Evolutionary conservation across 2,113 vertebrate species (phyloP).

Genomic region (Rhinolophus sinicus): DNA sequence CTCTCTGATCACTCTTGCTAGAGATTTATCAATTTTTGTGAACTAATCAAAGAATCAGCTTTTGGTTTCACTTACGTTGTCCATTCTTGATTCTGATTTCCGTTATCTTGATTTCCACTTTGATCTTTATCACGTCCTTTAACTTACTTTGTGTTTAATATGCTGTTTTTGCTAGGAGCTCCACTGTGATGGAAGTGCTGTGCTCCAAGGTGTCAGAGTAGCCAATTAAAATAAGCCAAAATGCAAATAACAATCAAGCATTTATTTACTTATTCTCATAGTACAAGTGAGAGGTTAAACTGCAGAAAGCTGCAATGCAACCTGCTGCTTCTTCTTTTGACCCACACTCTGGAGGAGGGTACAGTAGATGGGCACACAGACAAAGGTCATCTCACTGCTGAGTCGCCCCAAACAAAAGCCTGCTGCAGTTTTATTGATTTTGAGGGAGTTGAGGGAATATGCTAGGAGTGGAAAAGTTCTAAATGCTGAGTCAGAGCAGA

Average conservation of each 20-base stretch:
- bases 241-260: neutral
- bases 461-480: neutral
- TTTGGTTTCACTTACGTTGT: neutral
- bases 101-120: neutral
- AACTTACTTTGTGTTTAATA: neutral
- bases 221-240: neutral
- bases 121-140: neutral
- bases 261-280: neutral
- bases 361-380: neutral
- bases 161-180: neutral
- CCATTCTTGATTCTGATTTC: neutral
- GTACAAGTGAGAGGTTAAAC: neutral
- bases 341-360: too few relatives aligned
- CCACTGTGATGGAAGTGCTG: neutral
- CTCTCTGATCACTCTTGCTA: neutral
- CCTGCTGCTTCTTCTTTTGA: too few relatives aligned
- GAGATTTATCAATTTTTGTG: neutral
- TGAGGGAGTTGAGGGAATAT: too few relatives aligned
- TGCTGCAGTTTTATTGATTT: neutral
- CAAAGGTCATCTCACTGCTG: neutral
- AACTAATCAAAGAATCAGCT: neutral
- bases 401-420: neutral
- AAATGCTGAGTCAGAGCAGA: neutral
- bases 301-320: neutral
- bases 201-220: neutral